phyloP scores from a whole-genome alignment of 35 echinoderm and acorn worm genomes.

The Apostichopus parvimensis region DNA sequence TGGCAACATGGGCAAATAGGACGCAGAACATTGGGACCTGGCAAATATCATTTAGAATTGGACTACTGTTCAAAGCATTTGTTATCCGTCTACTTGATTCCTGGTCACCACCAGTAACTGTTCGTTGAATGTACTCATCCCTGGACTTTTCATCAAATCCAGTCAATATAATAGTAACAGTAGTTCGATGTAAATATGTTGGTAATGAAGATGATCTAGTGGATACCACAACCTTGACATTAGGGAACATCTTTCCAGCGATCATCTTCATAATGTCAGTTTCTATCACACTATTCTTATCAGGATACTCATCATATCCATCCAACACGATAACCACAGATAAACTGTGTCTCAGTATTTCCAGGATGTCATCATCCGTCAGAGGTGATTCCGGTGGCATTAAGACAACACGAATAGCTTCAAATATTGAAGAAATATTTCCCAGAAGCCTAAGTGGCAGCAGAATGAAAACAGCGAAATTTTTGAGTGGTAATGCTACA shows the following conservation, averaged over 20 bases:
- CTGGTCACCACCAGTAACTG: neutral
- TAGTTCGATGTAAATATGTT: too few species aligned
- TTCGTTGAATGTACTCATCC: too few species aligned
- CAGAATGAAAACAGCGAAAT: neutral
- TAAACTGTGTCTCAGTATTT: too few species aligned
- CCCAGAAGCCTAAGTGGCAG: neutral
- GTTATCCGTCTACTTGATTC: neutral
- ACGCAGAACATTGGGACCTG: constrained; percentile 12
- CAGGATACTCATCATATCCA: too few species aligned
- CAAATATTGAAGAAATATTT: neutral
- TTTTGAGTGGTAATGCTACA: neutral
- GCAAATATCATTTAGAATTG: constrained; percentile 5
- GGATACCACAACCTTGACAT: too few species aligned
- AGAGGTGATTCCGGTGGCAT: neutral
- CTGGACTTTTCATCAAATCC: too few species aligned
- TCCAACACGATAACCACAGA: too few species aligned
- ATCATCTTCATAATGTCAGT: too few species aligned
- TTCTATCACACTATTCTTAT: too few species aligned
- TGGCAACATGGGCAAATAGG: neutral
- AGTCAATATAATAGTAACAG: too few species aligned
- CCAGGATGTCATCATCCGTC: neutral
- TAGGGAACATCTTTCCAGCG: too few species aligned
- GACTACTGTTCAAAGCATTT: neutral
- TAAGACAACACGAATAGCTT: neutral
- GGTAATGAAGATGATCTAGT: too few species aligned